Evolutionary conservation across 2,888 invertebrate genomes (phyloP).

Genomic region (Bugula neritina): DNA sequence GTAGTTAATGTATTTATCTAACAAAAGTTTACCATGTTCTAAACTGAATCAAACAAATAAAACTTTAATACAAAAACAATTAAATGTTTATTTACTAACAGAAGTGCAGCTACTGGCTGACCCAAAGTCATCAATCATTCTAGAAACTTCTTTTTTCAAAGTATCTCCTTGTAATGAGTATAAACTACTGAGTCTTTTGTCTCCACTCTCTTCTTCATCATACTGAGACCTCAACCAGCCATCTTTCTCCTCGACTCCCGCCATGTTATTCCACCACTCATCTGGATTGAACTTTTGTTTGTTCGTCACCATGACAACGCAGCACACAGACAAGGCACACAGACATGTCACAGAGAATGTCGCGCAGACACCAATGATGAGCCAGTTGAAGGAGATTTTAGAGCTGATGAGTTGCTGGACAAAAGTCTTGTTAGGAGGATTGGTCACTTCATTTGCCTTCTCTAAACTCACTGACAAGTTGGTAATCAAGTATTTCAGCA

Average conservation of each 20-base stretch:
- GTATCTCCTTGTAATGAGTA: constrained; percentile 10
- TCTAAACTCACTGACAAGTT: neutral
- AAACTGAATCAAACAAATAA: too few relatives aligned
- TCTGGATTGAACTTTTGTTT: neutral
- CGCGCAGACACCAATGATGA: constrained; percentile 1
- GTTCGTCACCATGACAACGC: neutral
- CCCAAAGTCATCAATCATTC: neutral
- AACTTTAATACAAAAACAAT: neutral
- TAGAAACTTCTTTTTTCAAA: constrained; percentile 18
- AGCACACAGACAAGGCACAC: neutral
- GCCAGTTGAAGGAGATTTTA: neutral
- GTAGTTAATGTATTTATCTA: too few relatives aligned
- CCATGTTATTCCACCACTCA: constrained; percentile 23
- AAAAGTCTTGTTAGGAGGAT: neutral
- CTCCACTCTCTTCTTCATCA: constrained; percentile 14
- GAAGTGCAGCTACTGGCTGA: neutral
- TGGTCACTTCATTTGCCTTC: neutral
- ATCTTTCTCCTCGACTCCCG: neutral
- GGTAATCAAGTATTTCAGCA: neutral
- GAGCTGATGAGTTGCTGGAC: neutral
- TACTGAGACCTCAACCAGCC: neutral
- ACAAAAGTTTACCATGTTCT: too few relatives aligned
- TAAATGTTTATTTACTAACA: neutral
- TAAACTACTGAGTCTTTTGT: neutral
- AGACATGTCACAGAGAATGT: constrained; percentile 8